Base-by-base conservation (phyloP, 1,140 invertebrate species). In the Oryctes rhinoceros region DNA sequence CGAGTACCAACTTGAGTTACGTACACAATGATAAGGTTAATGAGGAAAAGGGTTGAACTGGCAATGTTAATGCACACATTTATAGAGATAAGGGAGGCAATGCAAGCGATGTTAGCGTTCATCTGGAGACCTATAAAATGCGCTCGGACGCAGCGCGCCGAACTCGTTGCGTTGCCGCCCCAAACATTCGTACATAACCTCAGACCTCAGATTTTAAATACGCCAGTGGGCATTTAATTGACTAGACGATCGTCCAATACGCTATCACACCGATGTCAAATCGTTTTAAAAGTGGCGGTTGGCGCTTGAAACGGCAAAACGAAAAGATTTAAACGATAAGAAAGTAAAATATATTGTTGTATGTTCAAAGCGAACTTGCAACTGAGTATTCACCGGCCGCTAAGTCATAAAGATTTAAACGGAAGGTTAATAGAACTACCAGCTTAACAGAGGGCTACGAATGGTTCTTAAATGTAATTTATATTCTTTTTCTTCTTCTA, bases 1-100 rank as follows among this genome's bases (percentile, higher is more conserved):
- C 77, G 30, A 78, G 77, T 78, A 59, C 6, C 77, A 59, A 78
- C 77, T 78, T 78, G 77, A 78, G 77, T 78, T 53, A 78, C 77
- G 77, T 78, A 78, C 77, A 78, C 77, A 78, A 78, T 78, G 77
- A 78, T 78, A 78, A 78, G 77, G 77, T 78, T 78, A 78, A 78
- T 78, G 77, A 78, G 77, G 77, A 78, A 78, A 78, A 78, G 77
- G 77, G 77, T 59, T 78, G 77, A 49, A 3, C 75, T 59, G 24
- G 77, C 77, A 78, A 78, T 59, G 77, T 78, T 78, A 78, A 78
- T 78, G 59, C 77, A 53, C 77, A 78, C 77, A 59, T 49, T 78
- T 78, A 78, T 49, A 59, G 49, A 49, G 77, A 78, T 78, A 78
- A 78, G 77, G 77, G 77, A 49, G 44, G 75, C 47, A 48, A 44